phyloP scores from a whole-genome alignment of 2,888 invertebrate species.

The Lutraria lutraria region DNA sequence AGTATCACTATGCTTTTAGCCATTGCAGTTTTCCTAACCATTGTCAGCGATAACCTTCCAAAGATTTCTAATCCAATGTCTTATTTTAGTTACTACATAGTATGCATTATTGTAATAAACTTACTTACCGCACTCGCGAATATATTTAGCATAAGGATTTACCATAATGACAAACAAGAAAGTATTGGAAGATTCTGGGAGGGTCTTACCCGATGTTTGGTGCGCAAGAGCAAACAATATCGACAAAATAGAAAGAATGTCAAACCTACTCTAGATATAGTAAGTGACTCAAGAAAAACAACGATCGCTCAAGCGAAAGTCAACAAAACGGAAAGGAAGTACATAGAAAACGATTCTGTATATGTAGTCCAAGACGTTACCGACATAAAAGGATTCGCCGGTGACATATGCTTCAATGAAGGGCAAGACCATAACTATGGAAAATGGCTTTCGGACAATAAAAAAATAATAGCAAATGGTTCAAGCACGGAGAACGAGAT shows the following conservation, averaged over 20 bases:
- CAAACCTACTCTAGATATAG: too few species aligned
- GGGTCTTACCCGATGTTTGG: background rate
- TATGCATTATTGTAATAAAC: background rate
- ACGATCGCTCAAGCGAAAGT: too few species aligned
- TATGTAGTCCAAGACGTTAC: too few species aligned
- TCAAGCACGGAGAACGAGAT: too few species aligned
- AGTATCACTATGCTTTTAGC: slow-evolving; percentile 69
- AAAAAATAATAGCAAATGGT: too few species aligned
- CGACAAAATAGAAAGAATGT: background rate
- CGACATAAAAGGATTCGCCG: too few species aligned
- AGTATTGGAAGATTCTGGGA: background rate
- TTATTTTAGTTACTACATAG: slow-evolving; percentile 44
- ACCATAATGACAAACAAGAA: background rate
- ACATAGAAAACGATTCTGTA: too few species aligned
- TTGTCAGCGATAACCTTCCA: slow-evolving; percentile 68
- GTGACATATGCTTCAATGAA: too few species aligned
- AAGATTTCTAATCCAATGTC: slow-evolving; percentile 68
- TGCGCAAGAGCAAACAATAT: background rate
- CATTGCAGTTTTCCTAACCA: slow-evolving; percentile 70
- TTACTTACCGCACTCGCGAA: background rate
- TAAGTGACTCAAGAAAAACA: too few species aligned
- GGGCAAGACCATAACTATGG: too few species aligned
- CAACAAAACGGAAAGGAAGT: too few species aligned
- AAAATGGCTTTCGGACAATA: too few species aligned
- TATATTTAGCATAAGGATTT: background rate